Percentiles rank a stretch among this genome's conserved stretches.
Conservation (phyloP, 2,797 vertebrate genomes). For the Gephyroberyx darwinii region DNA sequence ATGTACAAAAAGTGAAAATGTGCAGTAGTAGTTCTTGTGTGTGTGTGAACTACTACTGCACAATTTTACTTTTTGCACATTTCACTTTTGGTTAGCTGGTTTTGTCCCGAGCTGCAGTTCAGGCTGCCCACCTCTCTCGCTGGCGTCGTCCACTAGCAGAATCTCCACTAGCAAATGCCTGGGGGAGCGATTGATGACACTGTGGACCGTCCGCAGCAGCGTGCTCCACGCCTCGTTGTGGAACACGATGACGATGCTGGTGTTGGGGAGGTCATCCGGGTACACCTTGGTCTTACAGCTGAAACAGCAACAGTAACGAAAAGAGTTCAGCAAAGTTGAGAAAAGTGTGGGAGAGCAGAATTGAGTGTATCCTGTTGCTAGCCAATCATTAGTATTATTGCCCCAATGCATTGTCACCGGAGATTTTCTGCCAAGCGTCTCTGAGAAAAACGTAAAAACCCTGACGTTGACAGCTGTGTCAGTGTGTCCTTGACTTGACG, state of each 20-base stretch:
- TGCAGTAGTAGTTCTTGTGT: too few relatives aligned
- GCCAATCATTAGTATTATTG: conserved; percentile 9
- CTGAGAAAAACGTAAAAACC: conserved; percentile 37
- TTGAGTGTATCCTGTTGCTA: conserved; percentile 27
- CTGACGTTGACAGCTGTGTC: conserved; percentile 47
- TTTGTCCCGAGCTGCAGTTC: neutral
- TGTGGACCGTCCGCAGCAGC: conserved; percentile 92
- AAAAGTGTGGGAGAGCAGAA: conserved; percentile 30
- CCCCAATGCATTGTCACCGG: conserved; percentile 32
- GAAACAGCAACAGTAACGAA: conserved; percentile 1
- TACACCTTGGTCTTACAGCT: conserved; percentile 96
- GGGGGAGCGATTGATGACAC: conserved; percentile 91
- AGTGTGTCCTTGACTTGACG: conserved; percentile 47
- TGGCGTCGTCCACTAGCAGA: conserved; percentile 95
- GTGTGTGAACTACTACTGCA: too few relatives aligned
- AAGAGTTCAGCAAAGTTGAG: neutral
- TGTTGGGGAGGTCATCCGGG: conserved; percentile 90
- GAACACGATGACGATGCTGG: conserved; percentile 97
- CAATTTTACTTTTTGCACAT: too few relatives aligned
- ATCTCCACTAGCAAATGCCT: conserved; percentile 89
- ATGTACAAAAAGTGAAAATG: too few relatives aligned
- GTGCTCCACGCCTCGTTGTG: conserved; percentile 99
- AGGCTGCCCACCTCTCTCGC: conserved; percentile 88
- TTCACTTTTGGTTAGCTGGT: neutral
- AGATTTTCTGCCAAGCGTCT: conserved; percentile 54